Percentiles rank a stretch among this genome's conserved stretches.
phyloP scores from a whole-genome alignment of 2,113 vertebrate species.

The Patagioenas fasciata region DNA sequence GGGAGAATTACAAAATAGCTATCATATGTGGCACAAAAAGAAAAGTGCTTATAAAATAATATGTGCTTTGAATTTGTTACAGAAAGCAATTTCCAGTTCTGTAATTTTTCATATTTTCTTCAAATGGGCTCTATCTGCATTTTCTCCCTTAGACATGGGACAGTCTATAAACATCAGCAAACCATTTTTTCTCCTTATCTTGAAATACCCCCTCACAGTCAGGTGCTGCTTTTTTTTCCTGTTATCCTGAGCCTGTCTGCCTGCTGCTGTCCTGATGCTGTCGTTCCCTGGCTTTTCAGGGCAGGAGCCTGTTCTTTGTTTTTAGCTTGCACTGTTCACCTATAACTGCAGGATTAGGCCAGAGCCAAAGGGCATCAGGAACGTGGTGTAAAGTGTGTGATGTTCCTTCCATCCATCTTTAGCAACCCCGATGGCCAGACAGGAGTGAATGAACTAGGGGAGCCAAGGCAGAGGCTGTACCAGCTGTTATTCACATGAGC shows the following conservation, averaged over 20 bases:
- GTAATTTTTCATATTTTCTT: not conserved
- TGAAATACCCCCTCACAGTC: not conserved
- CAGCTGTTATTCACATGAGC: not conserved
- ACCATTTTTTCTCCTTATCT: not conserved
- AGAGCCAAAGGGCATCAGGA: not conserved
- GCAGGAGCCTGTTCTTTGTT: not conserved
- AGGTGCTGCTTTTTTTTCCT: not conserved
- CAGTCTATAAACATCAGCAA: not conserved
- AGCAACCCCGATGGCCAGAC: not conserved
- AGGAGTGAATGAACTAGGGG: not conserved
- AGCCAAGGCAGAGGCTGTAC: not conserved
- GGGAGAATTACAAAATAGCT: not conserved
- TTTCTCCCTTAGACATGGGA: not conserved
- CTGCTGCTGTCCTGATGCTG: not conserved
- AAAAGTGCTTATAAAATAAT: not conserved
- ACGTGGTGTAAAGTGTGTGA: accelerated
- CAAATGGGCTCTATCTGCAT: not conserved
- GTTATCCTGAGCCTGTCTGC: not conserved
- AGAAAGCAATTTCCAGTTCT: not conserved
- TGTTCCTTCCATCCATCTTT: not conserved
- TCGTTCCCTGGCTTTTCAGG: not conserved
- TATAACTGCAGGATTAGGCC: not conserved
- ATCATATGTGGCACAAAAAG: not conserved
- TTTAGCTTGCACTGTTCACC: not conserved
- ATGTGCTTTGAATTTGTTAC: not conserved